Percentiles rank a stretch among this genome's conserved stretches.
Evolutionary conservation across 2,113 vertebrate genomes (phyloP).

Genomic region (Puffinus mauretanicus): DNA sequence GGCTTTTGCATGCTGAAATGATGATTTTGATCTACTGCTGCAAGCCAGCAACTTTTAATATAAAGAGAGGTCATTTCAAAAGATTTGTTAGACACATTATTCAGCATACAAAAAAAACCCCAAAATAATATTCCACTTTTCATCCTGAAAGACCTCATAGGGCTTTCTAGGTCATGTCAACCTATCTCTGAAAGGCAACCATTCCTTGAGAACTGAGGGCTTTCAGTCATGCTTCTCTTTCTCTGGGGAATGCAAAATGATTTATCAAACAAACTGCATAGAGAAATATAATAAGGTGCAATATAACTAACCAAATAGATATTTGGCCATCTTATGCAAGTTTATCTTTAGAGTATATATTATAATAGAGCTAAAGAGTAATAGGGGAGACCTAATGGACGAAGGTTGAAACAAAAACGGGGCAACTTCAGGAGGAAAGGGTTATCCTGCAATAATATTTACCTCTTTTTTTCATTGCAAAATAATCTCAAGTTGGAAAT

Average conservation of each 20-base stretch:
- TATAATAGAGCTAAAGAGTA: not conserved
- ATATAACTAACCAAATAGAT: not conserved
- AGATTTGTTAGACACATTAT: not conserved
- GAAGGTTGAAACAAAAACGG: not conserved
- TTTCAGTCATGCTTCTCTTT: not conserved
- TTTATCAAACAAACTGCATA: not conserved
- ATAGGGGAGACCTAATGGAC: not conserved
- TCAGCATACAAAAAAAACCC: not conserved
- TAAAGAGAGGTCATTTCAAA: not conserved
- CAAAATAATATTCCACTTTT: not conserved
- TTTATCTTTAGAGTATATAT: not conserved
- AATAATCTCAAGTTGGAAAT: not conserved
- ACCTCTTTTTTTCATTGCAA: not conserved
- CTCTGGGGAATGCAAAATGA: not conserved
- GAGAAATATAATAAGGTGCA: not conserved
- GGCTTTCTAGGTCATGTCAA: not conserved
- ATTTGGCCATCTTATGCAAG: not conserved
- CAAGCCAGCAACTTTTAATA: slow-evolving; percentile 73
- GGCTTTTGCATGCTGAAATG: slow-evolving; percentile 50
- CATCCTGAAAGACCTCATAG: not conserved
- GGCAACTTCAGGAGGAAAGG: not conserved
- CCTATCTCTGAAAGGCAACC: not conserved
- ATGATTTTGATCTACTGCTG: slow-evolving; percentile 10
- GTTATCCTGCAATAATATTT: not conserved
- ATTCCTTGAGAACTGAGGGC: not conserved